phyloP scores from a whole-genome alignment of 2,113 vertebrate genomes.

The Odontophorus gujanensis region DNA sequence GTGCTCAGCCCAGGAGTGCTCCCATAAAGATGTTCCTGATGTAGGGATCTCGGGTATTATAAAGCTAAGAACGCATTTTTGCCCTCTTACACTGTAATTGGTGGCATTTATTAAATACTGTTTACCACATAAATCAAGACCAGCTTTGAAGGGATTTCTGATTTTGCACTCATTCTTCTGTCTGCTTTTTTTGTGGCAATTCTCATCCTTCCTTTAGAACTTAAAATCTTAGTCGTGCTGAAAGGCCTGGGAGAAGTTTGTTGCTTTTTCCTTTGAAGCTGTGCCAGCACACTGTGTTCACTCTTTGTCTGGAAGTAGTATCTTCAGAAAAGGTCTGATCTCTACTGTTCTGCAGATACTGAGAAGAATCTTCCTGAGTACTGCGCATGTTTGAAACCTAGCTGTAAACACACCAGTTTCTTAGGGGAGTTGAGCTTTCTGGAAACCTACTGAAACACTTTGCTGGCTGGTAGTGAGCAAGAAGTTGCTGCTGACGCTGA shows the following conservation, averaged over 20 bases:
- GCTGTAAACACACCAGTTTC: neutral
- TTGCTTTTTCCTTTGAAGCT: neutral
- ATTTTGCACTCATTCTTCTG: neutral
- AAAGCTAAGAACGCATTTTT: neutral
- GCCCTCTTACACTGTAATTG: neutral
- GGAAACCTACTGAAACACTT: neutral
- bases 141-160: neutral
- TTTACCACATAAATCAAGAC: neutral
- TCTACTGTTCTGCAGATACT: neutral
- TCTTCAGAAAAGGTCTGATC: neutral
- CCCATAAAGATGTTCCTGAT: neutral
- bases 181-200: neutral
- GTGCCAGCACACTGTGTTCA: neutral
- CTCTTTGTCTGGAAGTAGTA: neutral
- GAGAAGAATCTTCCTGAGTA: neutral
- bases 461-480: neutral
- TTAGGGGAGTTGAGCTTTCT: neutral
- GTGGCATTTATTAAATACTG: neutral
- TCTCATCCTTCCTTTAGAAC: neutral
- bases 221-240: neutral
- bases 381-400: too few relatives aligned
- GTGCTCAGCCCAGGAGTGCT: neutral
- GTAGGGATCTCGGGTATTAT: neutral
- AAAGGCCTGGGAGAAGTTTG: neutral
- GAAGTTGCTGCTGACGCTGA: neutral